Base-by-base conservation (phyloP, 1,140 invertebrate species). In the Anthonomus grandis region DNA sequence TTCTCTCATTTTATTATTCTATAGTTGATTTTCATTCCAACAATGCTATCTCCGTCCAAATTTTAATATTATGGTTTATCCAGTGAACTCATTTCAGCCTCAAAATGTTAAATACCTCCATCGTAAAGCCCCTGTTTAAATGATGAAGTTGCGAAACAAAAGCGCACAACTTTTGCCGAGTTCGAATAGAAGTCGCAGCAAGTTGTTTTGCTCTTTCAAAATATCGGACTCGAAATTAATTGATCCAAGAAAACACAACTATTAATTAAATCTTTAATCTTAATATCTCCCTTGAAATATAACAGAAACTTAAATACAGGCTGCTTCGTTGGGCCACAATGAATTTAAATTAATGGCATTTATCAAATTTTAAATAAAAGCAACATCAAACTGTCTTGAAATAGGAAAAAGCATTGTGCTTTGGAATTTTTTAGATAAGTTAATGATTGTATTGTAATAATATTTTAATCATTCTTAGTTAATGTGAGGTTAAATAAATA, bases 261-360 rank as follows among this genome's bases (percentile, higher is more conserved):
- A 52, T 41, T 52, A 52, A 24, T 52, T 42, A 22, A 51, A 39
- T 38, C 31, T 9, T 37, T 38, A 38, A 51, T 37, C 24, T 51
- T 21, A 8, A 38, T 23, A 17, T 23, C 17, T 12, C 38, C n/a
- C n/a, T n/a, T n/a, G n/a, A n/a, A n/a, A n/a, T n/a, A n/a, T n/a
- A n/a, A n/a, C n/a, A n/a, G n/a, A n/a, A n/a, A n/a, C n/a, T n/a
- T n/a, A n/a, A n/a, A n/a, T n/a, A n/a, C n/a, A n/a, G n/a, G n/a
- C n/a, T n/a, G n/a, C n/a, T n/a, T n/a, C n/a, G n/a, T n/a, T n/a
- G n/a, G n/a, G n/a, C n/a, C n/a, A n/a, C n/a, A n/a, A n/a, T n/a
- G n/a, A n/a, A n/a, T n/a, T n/a, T n/a, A n/a, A n/a, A n/a, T n/a
- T n/a, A n/a, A n/a, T n/a, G n/a, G n/a, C n/a, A n/a, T n/a, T n/a